Percentiles rank a stretch among this genome's conserved stretches.
Conservation (phyloP, 2,113 vertebrate genomes). For the Ammodytes dubius region DNA sequence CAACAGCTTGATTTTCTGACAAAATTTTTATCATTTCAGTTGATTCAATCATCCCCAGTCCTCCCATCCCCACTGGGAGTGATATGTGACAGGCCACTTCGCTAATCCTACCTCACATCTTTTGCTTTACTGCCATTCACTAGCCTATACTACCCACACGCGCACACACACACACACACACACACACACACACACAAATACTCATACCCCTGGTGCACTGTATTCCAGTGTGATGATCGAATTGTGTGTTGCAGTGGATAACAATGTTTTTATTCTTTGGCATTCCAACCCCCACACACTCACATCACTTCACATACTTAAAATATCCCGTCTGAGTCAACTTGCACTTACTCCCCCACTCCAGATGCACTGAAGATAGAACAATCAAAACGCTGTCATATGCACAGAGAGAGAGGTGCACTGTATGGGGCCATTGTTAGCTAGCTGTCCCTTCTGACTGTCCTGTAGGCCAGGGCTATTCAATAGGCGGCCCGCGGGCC, state of each 20-base stretch:
- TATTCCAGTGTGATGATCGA: neutral
- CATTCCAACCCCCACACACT: slow-evolving; percentile 9
- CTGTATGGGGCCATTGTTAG: neutral
- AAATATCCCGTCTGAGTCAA: slow-evolving; percentile 5
- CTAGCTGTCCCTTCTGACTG: neutral
- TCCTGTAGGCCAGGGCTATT: too few species aligned
- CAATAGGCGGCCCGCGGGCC: too few species aligned
- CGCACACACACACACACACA: neutral
- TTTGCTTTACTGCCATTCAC: neutral
- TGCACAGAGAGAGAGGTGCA: neutral
- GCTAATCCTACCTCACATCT: slow-evolving; percentile 6
- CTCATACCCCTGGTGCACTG: neutral
- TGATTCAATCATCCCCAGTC: too few species aligned
- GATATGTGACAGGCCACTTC: slow-evolving; percentile 8
- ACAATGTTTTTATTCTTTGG: slow-evolving; percentile 6
- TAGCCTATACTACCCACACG: neutral
- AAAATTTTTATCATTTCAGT: too few species aligned
- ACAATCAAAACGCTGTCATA: neutral
- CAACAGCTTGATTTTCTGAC: too few species aligned
- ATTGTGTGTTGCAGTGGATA: neutral
- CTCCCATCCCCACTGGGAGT: neutral
- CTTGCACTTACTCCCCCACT: neutral
- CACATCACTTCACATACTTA: slow-evolving; percentile 9
- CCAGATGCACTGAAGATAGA: neutral
- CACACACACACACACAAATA: neutral